A percentile compares a stretch with the other conserved stretches of the same genome.
Conservation (phyloP, 2,113 vertebrate genomes). For the Hippopotamus amphibius region DNA sequence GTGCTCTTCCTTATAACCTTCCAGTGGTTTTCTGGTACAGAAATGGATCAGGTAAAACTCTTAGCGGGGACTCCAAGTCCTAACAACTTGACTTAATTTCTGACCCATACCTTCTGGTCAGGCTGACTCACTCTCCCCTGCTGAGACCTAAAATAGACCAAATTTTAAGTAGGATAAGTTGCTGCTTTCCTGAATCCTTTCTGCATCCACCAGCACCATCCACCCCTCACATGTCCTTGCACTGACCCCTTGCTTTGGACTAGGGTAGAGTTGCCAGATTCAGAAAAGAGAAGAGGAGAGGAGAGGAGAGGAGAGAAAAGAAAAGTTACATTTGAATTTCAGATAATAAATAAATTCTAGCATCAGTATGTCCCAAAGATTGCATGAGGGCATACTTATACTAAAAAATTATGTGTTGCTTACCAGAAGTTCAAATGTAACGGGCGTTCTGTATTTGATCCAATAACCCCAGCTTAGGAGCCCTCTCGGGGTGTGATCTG, state of each 20-base stretch:
- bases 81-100: not conserved
- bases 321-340: not conserved
- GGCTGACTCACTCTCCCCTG: not conserved
- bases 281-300: not conserved
- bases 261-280: not conserved
- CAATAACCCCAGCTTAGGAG: not conserved
- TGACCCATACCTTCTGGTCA: not conserved
- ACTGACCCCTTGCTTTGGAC: not conserved
- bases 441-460: not conserved
- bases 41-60: not conserved
- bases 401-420: not conserved
- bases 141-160: not conserved
- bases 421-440: not conserved
- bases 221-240: not conserved
- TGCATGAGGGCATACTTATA: not conserved
- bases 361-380: not conserved
- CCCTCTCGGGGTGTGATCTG: not conserved
- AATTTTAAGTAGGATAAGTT: not conserved
- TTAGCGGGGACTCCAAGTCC: not conserved
- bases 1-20: not conserved
- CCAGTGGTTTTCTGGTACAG: constrained; percentile 17
- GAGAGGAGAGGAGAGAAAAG: not conserved
- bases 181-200: not conserved
- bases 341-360: not conserved
- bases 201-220: fast-evolving